These are phyloP conservation scores for Melanotaenia pygmaea DNA, from an alignment of 2,797 vertebrate genomes.

Conservation along the genomic window DNA sequence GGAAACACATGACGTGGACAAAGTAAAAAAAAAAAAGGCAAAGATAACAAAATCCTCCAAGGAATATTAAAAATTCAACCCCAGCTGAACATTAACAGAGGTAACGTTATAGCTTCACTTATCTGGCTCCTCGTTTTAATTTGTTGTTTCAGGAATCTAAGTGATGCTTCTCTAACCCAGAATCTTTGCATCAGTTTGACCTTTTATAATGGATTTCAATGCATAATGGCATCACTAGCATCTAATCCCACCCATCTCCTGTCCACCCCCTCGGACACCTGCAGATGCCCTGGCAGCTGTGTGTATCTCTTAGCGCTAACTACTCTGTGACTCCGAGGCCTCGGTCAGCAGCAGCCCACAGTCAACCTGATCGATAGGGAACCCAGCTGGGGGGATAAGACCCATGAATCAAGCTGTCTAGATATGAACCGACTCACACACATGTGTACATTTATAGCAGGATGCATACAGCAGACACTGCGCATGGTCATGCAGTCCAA, in stretches of 20 bases:
- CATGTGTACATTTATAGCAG: slow-evolving; percentile 9
- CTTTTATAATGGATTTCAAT: no score
- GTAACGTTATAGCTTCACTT: not conserved
- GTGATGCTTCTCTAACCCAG: no score
- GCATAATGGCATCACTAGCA: not conserved
- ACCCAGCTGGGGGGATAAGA: slow-evolving; percentile 65
- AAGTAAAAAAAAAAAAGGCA: no score
- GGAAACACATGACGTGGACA: no score
- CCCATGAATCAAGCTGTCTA: slow-evolving; percentile 77
- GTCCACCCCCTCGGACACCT: no score
- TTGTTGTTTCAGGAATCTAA: not conserved
- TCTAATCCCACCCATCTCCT: not conserved
- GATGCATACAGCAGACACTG: not conserved
- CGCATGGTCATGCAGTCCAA: not conserved
- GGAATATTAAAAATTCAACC: not conserved
- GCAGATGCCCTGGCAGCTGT: slow-evolving; percentile 1
- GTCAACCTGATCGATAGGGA: slow-evolving; percentile 69
- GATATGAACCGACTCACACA: slow-evolving; percentile 39
- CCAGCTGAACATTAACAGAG: not conserved
- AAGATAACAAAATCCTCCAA: no score
- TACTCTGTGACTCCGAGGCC: slow-evolving; percentile 49
- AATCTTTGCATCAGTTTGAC: no score
- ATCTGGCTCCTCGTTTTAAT: not conserved
- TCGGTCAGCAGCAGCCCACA: slow-evolving; percentile 45
- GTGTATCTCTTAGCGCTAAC: slow-evolving; percentile 53